Evolutionary conservation across 2,888 invertebrate genomes (phyloP).

Genomic region (Sinotaia quadrata): DNA sequence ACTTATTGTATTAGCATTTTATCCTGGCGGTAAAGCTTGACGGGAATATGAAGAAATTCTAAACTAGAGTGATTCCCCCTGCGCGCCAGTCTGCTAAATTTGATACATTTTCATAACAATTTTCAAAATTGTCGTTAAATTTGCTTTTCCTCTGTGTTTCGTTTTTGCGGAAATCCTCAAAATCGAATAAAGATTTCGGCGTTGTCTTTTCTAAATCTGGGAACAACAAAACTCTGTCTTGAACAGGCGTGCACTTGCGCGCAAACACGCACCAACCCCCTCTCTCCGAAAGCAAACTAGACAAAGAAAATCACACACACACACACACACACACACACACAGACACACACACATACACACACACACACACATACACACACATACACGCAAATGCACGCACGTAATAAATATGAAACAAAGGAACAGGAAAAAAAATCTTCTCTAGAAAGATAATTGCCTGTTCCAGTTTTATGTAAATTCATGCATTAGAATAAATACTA

Average conservation of each 20-base stretch:
- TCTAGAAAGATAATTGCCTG: too few species aligned
- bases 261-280: too few species aligned
- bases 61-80: constrained; percentile 2
- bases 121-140: constrained; percentile 18
- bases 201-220: too few species aligned
- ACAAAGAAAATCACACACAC: background rate
- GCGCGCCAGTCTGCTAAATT: constrained; percentile 13
- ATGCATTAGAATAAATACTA: too few species aligned
- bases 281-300: too few species aligned
- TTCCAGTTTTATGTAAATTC: too few species aligned
- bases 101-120: constrained; percentile 21
- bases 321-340: background rate
- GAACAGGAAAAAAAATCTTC: too few species aligned
- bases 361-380: background rate
- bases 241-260: too few species aligned
- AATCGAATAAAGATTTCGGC: too few species aligned
- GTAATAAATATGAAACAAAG: too few species aligned
- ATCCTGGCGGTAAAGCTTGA: background rate
- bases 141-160: constrained; percentile 4
- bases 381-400: too few species aligned
- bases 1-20: constrained; percentile 26
- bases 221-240: too few species aligned
- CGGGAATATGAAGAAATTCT: constrained; percentile 24
- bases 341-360: background rate
- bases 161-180: constrained; percentile 6